phyloP scores from a whole-genome alignment of 1,140 invertebrate species.

The Habropoda laboriosa region DNA sequence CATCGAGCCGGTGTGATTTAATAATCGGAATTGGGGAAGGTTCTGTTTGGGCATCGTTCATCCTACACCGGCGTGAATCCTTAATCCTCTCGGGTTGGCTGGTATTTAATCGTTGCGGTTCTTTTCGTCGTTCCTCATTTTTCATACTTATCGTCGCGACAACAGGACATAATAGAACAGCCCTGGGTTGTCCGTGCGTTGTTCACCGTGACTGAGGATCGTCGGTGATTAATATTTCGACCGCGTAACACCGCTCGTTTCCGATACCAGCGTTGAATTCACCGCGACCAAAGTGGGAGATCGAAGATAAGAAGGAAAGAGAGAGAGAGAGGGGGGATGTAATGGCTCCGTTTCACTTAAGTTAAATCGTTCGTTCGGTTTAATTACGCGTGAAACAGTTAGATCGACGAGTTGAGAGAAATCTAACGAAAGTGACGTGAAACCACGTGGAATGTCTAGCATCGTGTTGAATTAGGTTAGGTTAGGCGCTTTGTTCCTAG shows the following conservation, averaged over 20 bases:
- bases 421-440: no score
- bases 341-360: no score
- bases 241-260: background rate
- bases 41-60: background rate
- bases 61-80: background rate
- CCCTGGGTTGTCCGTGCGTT: background rate
- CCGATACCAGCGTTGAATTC: background rate
- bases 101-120: slow-evolving; percentile 14
- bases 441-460: no score
- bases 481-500: background rate
- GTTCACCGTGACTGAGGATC: background rate
- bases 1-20: background rate
- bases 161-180: background rate
- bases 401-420: no score
- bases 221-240: slow-evolving; percentile 26
- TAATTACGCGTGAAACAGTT: no score
- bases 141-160: slow-evolving; percentile 3
- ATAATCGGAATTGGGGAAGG: background rate
- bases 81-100: slow-evolving; percentile 2
- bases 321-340: no score
- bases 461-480: no score
- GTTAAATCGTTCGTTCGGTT: no score
- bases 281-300: no score
- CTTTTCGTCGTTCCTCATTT: background rate
- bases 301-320: no score